A percentile compares a stretch with the other conserved stretches of the same genome.
Evolutionary conservation across 2,113 vertebrate genomes (phyloP).

Genomic region (Phalacrocorax pelagicus): DNA sequence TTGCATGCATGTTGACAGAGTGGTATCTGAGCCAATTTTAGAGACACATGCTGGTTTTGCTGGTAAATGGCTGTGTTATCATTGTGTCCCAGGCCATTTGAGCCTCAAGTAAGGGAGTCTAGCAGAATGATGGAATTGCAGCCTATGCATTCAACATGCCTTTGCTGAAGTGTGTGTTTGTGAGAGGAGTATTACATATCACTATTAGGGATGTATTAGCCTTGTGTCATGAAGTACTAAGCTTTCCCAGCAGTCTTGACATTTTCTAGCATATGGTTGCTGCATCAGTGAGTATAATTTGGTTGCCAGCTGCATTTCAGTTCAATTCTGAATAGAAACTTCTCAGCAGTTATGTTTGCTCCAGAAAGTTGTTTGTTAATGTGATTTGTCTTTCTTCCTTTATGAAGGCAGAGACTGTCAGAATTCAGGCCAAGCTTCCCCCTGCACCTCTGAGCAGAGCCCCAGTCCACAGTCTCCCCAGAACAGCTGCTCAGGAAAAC

Average conservation of each 20-base stretch:
- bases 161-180: background rate
- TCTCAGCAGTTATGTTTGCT: background rate
- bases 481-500: constrained; percentile 80
- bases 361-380: background rate
- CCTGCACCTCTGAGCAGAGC: constrained; percentile 84
- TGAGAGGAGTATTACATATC: background rate
- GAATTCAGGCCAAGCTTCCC: constrained; percentile 85
- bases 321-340: background rate
- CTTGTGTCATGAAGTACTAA: background rate
- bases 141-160: background rate
- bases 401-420: constrained; percentile 77
- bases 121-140: background rate
- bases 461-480: constrained; percentile 90
- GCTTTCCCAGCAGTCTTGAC: background rate
- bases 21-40: background rate
- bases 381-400: constrained; percentile 8
- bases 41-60: background rate
- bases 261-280: background rate
- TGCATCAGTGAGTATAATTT: background rate
- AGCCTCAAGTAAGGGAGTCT: background rate
- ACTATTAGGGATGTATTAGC: background rate
- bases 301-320: background rate
- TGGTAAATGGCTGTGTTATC: background rate
- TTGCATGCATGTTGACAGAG: background rate
- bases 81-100: background rate